These are phyloP conservation scores for Caenorhabditis sp. DNA, from an alignment of 2,888 invertebrate genomes.

Conservation along the genomic window DNA sequence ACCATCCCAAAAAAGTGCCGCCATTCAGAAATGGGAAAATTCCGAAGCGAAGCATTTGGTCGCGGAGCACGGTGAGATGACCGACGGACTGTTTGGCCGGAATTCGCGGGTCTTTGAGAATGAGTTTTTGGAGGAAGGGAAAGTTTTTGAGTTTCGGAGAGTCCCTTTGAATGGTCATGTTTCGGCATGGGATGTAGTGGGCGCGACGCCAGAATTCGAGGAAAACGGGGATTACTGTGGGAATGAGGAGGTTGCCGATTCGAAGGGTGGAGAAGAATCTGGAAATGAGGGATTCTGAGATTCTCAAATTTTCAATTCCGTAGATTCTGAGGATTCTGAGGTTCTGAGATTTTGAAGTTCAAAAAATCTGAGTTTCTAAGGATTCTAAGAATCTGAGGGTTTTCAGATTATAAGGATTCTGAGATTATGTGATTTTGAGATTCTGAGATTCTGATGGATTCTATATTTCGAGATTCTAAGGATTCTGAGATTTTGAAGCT, in stretches of 20 bases:
- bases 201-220: conserved; percentile 52
- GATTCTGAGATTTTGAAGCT: too few species aligned
- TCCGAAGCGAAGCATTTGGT: conserved; percentile 24
- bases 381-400: too few species aligned
- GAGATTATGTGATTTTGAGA: too few species aligned
- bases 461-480: too few species aligned
- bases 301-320: background rate
- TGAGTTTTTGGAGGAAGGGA: conserved; percentile 21
- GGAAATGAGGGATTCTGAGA: background rate
- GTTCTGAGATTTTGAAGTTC: too few species aligned
- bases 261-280: conserved; percentile 24
- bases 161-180: conserved; percentile 23
- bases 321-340: background rate
- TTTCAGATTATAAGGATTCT: too few species aligned
- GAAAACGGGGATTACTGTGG: conserved; percentile 42
- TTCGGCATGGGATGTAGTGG: conserved; percentile 15
- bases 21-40: conserved; percentile 59
- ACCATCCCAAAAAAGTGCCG: conserved; percentile 66
- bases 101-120: conserved; percentile 16
- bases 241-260: conserved; percentile 32
- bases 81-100: conserved; percentile 7
- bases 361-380: too few species aligned
- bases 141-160: conserved; percentile 7
- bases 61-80: conserved; percentile 32
- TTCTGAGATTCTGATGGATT: too few species aligned